Base-by-base conservation (phyloP, 1,140 invertebrate species). In the Spodoptera frugiperda region DNA sequence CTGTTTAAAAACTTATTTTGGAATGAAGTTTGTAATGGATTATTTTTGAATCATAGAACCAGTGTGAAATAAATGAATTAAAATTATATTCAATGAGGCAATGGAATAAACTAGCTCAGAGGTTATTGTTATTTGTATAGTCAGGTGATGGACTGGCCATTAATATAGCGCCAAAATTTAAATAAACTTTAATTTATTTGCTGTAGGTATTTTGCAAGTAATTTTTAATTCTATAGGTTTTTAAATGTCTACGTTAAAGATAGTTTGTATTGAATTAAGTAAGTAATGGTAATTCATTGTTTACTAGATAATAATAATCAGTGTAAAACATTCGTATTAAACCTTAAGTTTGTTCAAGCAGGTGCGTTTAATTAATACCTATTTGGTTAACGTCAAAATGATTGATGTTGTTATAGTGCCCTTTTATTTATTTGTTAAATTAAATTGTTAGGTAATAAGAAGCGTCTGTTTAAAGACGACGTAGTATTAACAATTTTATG, bases 21-120 rank as follows among this genome's bases (percentile, higher is more conserved):
- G 48, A 87, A 89, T 89, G 86, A 85, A 85, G 87, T 75, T 75
- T 39, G 54, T 46, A 87, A 89, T 89, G 85, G 84, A 84, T 84
- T 65, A 51, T 63, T 65, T 75, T 75, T 75, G 17, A 53, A 75
- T 75, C 49, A 65, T 65, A 46, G 55, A 73, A 75, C 57, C 19
- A 25, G 44, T 70, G 30, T 57, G 55, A 85, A 84, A 82, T 78
- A 83, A 85, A 79, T 82, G 75, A 83, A 84, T 82, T 33, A 76
- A 51, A 75, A 79, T 48, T 77, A 68, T 67, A 82, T 83, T 89
- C 88, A 74, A 46, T 84, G 57, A 59, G 87, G 88, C 87, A 78
- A 85, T 33, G 88, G 54, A 59, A 76, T 80, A 25, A 61, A 61
- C 63, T 57, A 61, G 51, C 0, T 10, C 19, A 67, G 33, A 10